phyloP scores from a whole-genome alignment of 2,797 vertebrate genomes.

The Lophotriccus pileatus region DNA sequence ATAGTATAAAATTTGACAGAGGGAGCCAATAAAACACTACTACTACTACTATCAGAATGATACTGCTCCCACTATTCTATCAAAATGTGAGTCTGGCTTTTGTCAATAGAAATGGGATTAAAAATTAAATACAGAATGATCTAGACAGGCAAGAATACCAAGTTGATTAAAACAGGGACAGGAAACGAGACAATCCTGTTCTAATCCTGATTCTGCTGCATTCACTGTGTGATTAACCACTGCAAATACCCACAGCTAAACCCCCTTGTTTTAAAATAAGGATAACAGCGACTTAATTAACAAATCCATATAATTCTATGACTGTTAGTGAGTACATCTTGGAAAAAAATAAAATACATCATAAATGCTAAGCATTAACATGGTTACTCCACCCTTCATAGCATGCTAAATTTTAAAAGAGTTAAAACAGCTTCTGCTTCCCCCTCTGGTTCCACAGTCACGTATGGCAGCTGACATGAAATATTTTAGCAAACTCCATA shows the following conservation, averaged over 20 bases:
- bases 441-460: background rate
- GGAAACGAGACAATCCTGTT: background rate
- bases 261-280: background rate
- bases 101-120: background rate
- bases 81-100: background rate
- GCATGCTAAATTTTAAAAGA: background rate
- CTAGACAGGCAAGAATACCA: background rate
- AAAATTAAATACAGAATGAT: background rate
- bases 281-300: background rate
- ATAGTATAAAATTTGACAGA: background rate
- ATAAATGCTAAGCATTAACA: background rate
- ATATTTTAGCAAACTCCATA: background rate
- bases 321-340: background rate
- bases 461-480: background rate
- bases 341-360: background rate
- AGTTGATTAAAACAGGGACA: background rate
- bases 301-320: background rate
- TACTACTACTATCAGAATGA: background rate
- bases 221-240: background rate
- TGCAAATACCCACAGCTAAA: background rate
- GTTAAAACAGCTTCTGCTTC: background rate
- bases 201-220: constrained; percentile 7
- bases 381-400: background rate
- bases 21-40: background rate
- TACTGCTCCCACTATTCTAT: background rate